phyloP scores from a whole-genome alignment of 2,113 vertebrate genomes.

The Dicrurus megarhynchus region DNA sequence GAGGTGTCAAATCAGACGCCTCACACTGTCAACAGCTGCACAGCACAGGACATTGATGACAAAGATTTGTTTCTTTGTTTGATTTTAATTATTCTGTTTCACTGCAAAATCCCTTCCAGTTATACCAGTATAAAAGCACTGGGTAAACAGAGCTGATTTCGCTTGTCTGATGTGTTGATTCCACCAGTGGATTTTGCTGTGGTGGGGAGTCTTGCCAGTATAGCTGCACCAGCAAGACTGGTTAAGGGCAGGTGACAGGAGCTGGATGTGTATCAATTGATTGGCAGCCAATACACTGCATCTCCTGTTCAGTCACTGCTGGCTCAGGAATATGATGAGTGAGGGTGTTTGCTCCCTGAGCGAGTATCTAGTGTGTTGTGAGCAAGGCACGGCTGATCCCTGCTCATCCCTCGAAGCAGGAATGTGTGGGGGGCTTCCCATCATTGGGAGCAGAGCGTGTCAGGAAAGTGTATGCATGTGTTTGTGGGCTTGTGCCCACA shows the following conservation, averaged over 20 bases:
- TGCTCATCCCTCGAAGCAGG: neutral
- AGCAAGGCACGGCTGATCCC: neutral
- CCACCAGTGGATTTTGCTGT: neutral
- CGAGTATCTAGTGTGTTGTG: neutral
- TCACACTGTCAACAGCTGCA: neutral
- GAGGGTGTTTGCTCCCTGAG: neutral
- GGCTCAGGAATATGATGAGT: neutral
- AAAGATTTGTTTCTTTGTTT: neutral
- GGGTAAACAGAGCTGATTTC: neutral
- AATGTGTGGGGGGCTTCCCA: neutral
- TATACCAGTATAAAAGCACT: neutral
- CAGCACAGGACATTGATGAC: neutral
- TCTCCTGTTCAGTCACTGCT: neutral
- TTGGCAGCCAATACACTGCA: neutral
- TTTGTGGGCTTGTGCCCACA: neutral
- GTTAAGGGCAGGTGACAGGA: neutral
- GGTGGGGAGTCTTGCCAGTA: neutral
- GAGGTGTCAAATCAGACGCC: neutral
- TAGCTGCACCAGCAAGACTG: neutral
- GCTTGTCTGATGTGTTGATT: neutral
- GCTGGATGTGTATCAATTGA: neutral
- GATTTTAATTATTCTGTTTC: neutral
- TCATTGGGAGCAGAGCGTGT: rapidly evolving
- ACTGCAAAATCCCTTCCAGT: neutral
- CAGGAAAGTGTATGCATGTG: rapidly evolving